Percentiles rank a stretch among this genome's conserved stretches.
These are phyloP conservation scores for Drosophila sucinea DNA, from an alignment of 1,140 invertebrate genomes.

Conservation along the genomic window DNA sequence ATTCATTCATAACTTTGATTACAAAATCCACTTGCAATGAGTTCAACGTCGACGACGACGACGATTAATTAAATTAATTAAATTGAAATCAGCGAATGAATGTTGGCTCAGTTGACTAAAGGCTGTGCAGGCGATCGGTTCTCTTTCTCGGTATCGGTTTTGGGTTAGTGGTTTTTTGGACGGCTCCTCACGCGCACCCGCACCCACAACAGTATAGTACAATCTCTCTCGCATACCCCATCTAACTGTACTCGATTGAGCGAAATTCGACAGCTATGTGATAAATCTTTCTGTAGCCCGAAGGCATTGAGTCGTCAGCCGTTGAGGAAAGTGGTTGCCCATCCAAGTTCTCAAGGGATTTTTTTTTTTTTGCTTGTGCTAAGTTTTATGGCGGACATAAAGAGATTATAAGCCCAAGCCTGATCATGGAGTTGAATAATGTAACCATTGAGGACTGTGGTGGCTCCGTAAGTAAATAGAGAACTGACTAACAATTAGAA, in stretches of 20 bases:
- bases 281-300: slow-evolving; percentile 36
- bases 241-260: slow-evolving; percentile 50
- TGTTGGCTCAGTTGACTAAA: slow-evolving; percentile 36
- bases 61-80: slow-evolving; percentile 70
- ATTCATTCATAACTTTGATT: slow-evolving; percentile 78
- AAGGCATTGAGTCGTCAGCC: slow-evolving; percentile 37
- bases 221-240: slow-evolving; percentile 28
- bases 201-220: slow-evolving; percentile 13
- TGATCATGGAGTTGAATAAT: slow-evolving; percentile 61
- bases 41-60: neutral
- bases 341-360: slow-evolving; percentile 7
- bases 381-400: slow-evolving; percentile 40
- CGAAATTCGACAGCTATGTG: slow-evolving; percentile 52
- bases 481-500: neutral
- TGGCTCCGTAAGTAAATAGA: slow-evolving; percentile 23
- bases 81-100: slow-evolving; percentile 64
- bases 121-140: slow-evolving; percentile 49
- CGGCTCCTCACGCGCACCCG: slow-evolving; percentile 26
- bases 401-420: slow-evolving; percentile 13
- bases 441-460: slow-evolving; percentile 43
- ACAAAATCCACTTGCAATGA: slow-evolving; percentile 60
- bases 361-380: slow-evolving; percentile 16
- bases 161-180: slow-evolving; percentile 6
- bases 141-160: slow-evolving; percentile 23
- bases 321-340: slow-evolving; percentile 40